A percentile compares a stretch with the other conserved stretches of the same genome.
Conservation (phyloP, 2,888 invertebrate species). For the Zygogramma bicolorata region DNA sequence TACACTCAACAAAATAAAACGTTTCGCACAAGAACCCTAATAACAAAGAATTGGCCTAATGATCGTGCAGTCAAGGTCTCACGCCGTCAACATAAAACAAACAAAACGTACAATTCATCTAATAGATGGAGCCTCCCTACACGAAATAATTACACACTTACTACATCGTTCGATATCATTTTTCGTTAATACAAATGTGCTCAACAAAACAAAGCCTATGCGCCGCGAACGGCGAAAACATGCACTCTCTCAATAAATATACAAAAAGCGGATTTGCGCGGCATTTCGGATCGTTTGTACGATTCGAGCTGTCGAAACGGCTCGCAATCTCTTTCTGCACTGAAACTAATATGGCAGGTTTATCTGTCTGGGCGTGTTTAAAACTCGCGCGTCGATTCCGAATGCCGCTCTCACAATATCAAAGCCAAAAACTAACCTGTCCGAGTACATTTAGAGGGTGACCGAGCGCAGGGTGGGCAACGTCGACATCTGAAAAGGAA, state of each 20-base stretch:
- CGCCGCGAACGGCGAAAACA: slow-evolving; percentile 11
- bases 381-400: slow-evolving; percentile 34
- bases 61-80: not conserved
- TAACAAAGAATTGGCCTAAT: slow-evolving; percentile 23
- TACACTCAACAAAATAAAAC: slow-evolving; percentile 41
- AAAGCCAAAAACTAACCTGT: slow-evolving; percentile 39
- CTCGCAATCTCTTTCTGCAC: slow-evolving; percentile 57
- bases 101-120: slow-evolving; percentile 4
- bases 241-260: slow-evolving; percentile 35
- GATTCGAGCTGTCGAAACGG: slow-evolving; percentile 13
- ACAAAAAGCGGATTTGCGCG: slow-evolving; percentile 38
- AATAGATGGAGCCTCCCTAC: slow-evolving; percentile 37
- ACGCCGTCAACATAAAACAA: slow-evolving; percentile 8
- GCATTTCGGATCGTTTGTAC: slow-evolving; percentile 40
- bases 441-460: slow-evolving; percentile 56
- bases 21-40: slow-evolving; percentile 24
- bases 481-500: slow-evolving; percentile 57
- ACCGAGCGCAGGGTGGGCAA: slow-evolving; percentile 62
- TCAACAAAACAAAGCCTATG: slow-evolving; percentile 36
- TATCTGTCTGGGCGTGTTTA: slow-evolving; percentile 36
- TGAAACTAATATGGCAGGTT: slow-evolving; percentile 66
- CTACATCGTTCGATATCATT: slow-evolving; percentile 26
- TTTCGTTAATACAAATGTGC: slow-evolving; percentile 39
- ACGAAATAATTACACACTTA: slow-evolving; percentile 24
- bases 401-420: slow-evolving; percentile 37